Percentiles rank a stretch among this genome's conserved stretches.
These are phyloP conservation scores for Laspeyria flexula DNA, from an alignment of 2,888 invertebrate genomes.

Conservation along the genomic window DNA sequence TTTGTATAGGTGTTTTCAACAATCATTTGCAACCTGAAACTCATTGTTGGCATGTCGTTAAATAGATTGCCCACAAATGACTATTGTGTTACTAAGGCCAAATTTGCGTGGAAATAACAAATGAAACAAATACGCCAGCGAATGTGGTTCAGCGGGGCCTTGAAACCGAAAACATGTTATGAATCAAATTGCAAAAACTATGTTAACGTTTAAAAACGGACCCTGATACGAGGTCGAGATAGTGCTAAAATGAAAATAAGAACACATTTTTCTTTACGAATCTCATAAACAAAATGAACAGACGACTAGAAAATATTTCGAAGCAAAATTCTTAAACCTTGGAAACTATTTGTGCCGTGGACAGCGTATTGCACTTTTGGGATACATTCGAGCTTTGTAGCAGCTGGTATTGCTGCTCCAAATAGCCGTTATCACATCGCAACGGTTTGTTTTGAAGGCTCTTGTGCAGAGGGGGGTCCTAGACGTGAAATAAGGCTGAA, in stretches of 20 bases:
- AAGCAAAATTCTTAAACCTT: constrained; percentile 20
- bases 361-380: constrained; percentile 23
- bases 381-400: constrained; percentile 20
- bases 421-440: constrained; percentile 29
- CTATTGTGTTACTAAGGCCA: constrained; percentile 29
- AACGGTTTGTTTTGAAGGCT: constrained; percentile 25
- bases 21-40: constrained; percentile 41
- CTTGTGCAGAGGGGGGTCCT: constrained; percentile 19
- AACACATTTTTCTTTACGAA: constrained; percentile 10
- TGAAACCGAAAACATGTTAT: constrained; percentile 25
- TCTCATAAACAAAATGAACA: constrained; percentile 29
- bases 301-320: constrained; percentile 15
- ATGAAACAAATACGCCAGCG: constrained; percentile 14
- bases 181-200: constrained; percentile 21
- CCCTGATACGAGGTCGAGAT: constrained; percentile 8
- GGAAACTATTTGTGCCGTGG: constrained; percentile 21
- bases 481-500: constrained; percentile 34
- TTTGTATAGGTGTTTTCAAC: constrained; percentile 54
- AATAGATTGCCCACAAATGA: constrained; percentile 26
- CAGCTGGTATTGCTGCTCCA: constrained; percentile 18
- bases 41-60: constrained; percentile 41
- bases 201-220: constrained; percentile 3
- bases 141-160: constrained; percentile 24
- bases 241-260: constrained; percentile 29
- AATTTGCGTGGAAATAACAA: constrained; percentile 24